Base-by-base conservation (phyloP, 2,113 vertebrate species). In the Poicephalus gulielmi region DNA sequence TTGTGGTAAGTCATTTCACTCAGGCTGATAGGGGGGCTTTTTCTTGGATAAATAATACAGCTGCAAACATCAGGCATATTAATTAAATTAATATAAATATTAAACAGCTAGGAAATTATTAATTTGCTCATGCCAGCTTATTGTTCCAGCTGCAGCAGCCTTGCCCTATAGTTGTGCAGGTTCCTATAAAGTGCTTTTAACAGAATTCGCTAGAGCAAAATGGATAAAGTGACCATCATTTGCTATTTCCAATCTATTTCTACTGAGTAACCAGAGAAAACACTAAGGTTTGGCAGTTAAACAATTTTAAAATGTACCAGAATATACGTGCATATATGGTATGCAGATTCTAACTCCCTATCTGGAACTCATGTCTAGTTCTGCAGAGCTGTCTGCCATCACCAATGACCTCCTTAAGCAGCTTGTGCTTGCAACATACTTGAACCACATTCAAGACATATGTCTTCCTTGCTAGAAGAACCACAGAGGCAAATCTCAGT, bases 41-140 rank as follows among this genome's bases (percentile, higher is more conserved):
- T 96, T 94, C 39, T 33, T 60, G 31, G 49, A 70, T 33, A 81
- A 94, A 76, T 66, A 96, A 88, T 86, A 91, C 66, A 76, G 82
- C 75, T 96, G 83, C 14, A 91, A 93, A 94, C 41, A 92, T 73
- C 28, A 69, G 30, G 53, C 57, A 57, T 24, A 67, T 96, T 97
- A 95, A 95, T 70, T 95, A 94, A 77, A 97, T 95, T 94, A 93
- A 92, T 88, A 94, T 84, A 86, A 97, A 86, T 86, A 90, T 94
- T 95, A 88, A 96, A 92, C 78, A 96, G 35, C 84, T 90, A 73
- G 87, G 84, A 96, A 90, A 88, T 94, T 96, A 94, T 95, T 85
- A 74, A 77, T 89, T 80, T 91, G 73, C 57, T 47, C 17, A 60
- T 64, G 62, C 17, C 66, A 74, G 14, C 6, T 63, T 76, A 76